Evolutionary conservation across 2,888 invertebrate genomes (phyloP).

Genomic region (Magallana nippona): DNA sequence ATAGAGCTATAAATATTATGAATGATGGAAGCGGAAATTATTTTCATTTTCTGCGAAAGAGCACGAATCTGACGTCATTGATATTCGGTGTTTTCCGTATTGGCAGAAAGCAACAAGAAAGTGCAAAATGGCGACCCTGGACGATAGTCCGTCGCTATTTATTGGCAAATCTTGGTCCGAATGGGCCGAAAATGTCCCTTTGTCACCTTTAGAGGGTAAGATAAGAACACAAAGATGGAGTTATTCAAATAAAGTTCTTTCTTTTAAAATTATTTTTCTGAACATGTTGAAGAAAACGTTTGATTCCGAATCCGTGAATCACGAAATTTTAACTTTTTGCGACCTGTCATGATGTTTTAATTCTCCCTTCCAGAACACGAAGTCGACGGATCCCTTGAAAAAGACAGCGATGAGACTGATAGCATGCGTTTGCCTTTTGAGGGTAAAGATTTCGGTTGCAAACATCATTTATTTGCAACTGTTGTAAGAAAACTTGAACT

Average conservation of each 20-base stretch:
- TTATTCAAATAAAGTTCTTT: constrained; percentile 15
- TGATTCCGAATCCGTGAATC: constrained; percentile 33
- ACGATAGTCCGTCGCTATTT: constrained; percentile 80
- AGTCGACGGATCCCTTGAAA: constrained; percentile 54
- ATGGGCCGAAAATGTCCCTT: constrained; percentile 76
- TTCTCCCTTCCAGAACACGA: constrained; percentile 64
- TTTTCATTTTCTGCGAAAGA: constrained; percentile 51
- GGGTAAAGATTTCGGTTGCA: constrained; percentile 61
- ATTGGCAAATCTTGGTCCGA: constrained; percentile 79
- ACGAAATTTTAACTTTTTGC: constrained; percentile 44
- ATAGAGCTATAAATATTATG: constrained; percentile 13
- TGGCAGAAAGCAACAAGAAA: constrained; percentile 78
- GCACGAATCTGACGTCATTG: constrained; percentile 76
- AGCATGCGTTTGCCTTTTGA: constrained; percentile 75
- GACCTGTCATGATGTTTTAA: constrained; percentile 19
- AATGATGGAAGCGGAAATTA: constrained; percentile 46
- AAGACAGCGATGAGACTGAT: constrained; percentile 63
- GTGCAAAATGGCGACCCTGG: constrained; percentile 80
- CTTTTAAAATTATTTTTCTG: neutral
- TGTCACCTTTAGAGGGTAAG: constrained; percentile 70
- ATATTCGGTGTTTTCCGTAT: constrained; percentile 73
- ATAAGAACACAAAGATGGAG: constrained; percentile 5
- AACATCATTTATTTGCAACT: neutral
- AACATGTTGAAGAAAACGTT: neutral
- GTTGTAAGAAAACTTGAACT: neutral